Evolutionary conservation across 2,113 vertebrate genomes (phyloP).

Genomic region (Empidonax alnorum): DNA sequence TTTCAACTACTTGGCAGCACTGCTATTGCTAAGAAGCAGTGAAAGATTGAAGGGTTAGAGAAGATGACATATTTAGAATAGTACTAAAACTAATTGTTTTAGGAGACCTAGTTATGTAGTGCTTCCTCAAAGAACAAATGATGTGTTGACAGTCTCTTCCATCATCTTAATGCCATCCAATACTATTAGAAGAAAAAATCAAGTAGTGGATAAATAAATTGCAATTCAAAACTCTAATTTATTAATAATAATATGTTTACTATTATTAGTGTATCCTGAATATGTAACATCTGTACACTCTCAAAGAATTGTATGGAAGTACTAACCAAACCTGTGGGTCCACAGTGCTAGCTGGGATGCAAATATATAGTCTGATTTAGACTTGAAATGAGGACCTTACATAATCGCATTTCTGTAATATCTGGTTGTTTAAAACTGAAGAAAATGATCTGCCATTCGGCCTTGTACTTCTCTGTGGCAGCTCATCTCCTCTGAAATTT

Average conservation of each 20-base stretch:
- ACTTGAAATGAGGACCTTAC: background rate
- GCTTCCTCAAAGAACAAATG: background rate
- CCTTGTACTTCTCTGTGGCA: background rate
- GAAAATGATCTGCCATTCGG: background rate
- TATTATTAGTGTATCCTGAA: background rate
- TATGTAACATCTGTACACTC: background rate
- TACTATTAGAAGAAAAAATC: background rate
- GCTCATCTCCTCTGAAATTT: conserved; percentile 1
- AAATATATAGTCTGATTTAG: background rate
- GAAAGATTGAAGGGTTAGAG: background rate
- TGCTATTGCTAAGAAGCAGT: background rate
- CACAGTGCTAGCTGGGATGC: background rate
- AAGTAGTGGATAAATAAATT: background rate
- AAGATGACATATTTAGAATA: background rate
- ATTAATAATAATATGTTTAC: background rate
- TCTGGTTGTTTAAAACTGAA: conserved; percentile 27
- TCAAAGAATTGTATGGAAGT: background rate
- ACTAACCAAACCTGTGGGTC: background rate
- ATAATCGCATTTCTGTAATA: conserved; percentile 13
- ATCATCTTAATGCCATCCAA: background rate
- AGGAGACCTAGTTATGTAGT: background rate
- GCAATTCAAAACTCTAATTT: background rate
- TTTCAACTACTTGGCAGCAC: conserved; percentile 7
- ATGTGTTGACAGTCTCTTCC: background rate
- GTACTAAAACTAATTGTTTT: background rate